These are phyloP conservation scores for Sinopyrophorus schimmeli DNA, from an alignment of 2,888 invertebrate species.

Conservation along the genomic window DNA sequence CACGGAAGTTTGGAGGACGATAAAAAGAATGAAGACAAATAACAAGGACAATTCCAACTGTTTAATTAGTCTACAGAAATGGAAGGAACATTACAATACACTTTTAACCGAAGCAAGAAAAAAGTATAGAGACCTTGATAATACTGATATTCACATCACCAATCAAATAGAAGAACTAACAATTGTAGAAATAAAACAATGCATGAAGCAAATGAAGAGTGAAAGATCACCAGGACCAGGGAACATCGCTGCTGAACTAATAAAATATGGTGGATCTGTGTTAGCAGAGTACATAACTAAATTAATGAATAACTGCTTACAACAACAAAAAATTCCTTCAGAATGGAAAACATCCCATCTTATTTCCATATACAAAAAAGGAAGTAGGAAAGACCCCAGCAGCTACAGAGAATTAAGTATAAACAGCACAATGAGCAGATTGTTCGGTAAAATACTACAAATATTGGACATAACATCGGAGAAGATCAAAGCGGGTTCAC, in stretches of 20 bases:
- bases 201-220: conserved; percentile 11
- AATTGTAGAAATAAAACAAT: conserved; percentile 4
- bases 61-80: conserved; percentile 2
- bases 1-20: conserved; percentile 2
- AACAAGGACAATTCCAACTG: conserved; percentile 1
- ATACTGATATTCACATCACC: neutral
- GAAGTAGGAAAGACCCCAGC: neutral
- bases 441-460: neutral
- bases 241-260: conserved; percentile 6
- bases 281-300: conserved; percentile 1
- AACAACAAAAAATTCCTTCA: neutral
- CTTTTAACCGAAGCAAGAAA: neutral
- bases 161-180: neutral
- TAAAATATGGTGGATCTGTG: conserved; percentile 5
- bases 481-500: conserved; percentile 2
- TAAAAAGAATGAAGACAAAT: neutral
- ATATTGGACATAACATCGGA: conserved; percentile 1
- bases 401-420: neutral
- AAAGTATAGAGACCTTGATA: neutral
- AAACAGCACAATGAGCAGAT: neutral
- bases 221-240: conserved; percentile 4
- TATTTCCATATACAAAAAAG: neutral
- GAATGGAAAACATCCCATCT: conserved; percentile 9
- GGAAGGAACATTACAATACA: conserved; percentile 4
- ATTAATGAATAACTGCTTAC: conserved; percentile 4